Conservation (phyloP, 1,140 invertebrate species). For the Drosophila melanogaster region DNA sequence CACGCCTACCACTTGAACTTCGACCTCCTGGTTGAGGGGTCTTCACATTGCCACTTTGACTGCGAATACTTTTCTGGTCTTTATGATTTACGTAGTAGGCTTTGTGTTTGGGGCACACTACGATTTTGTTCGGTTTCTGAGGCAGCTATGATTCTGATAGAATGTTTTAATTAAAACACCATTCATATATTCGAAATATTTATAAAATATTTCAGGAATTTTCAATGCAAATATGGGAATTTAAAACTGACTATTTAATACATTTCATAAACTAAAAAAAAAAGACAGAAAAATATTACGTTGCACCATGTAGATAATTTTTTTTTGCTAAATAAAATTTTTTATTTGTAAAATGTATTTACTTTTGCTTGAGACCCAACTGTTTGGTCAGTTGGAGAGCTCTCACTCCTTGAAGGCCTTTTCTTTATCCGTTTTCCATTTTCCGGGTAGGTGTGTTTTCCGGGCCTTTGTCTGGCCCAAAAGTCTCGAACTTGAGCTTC, state of each 20-base stretch:
- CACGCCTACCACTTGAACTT: slow-evolving; percentile 48
- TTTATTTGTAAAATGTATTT: neutral
- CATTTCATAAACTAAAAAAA: no score
- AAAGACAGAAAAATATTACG: no score
- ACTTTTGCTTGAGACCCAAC: slow-evolving; percentile 24
- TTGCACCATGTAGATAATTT: no score
- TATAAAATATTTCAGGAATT: no score
- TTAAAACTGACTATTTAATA: no score
- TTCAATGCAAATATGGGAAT: no score
- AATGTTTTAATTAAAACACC: no score
- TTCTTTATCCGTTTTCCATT: slow-evolving; percentile 2
- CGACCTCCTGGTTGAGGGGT: slow-evolving; percentile 8
- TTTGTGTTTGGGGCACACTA: slow-evolving; percentile 1
- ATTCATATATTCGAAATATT: no score
- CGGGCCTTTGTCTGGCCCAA: slow-evolving; percentile 8
- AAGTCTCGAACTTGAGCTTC: slow-evolving; percentile 39
- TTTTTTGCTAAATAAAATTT: no score
- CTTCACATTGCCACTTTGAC: slow-evolving; percentile 8
- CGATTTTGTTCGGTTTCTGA: no score
- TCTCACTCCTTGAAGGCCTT: slow-evolving; percentile 3
- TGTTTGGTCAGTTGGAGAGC: slow-evolving; percentile 56
- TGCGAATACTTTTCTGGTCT: slow-evolving; percentile 43
- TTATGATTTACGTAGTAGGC: slow-evolving; percentile 69
- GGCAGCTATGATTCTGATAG: neutral
- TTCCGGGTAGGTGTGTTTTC: slow-evolving; percentile 55